Conservation (phyloP, 2,888 invertebrate genomes). For the Hoplodrina ambigua region DNA sequence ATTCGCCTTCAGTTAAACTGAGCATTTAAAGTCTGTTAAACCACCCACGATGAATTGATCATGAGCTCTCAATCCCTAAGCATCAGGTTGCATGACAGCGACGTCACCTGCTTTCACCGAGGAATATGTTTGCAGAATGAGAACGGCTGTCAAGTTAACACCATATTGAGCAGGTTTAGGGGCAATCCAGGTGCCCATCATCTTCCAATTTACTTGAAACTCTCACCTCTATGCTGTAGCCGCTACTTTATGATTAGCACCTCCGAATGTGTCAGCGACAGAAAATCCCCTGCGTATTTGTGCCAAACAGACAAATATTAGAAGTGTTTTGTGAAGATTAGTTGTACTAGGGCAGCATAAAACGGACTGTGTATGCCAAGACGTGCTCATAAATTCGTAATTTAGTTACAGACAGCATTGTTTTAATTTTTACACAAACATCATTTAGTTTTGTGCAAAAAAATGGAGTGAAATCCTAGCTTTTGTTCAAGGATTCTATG, state of each 20-base stretch:
- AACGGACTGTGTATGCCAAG: not conserved
- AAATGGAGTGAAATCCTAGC: not conserved
- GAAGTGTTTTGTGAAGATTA: conserved; percentile 4
- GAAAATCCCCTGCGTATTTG: conserved; percentile 32
- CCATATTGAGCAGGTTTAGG: not conserved
- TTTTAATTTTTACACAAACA: conserved; percentile 1
- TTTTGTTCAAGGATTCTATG: not conserved
- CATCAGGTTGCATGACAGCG: too few relatives aligned
- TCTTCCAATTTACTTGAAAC: conserved; percentile 17
- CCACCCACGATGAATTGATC: too few relatives aligned
- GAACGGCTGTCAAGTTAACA: conserved; percentile 7
- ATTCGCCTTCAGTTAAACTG: too few relatives aligned
- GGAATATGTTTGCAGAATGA: too few relatives aligned
- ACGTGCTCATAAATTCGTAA: not conserved
- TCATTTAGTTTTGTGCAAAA: not conserved
- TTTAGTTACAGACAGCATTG: not conserved
- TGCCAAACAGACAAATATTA: conserved; percentile 32
- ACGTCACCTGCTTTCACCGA: too few relatives aligned
- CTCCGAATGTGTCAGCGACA: conserved; percentile 32
- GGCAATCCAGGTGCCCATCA: not conserved
- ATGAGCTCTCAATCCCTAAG: too few relatives aligned
- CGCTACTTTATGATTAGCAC: conserved; percentile 44
- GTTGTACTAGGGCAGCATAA: conserved; percentile 20
- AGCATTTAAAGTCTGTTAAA: too few relatives aligned
- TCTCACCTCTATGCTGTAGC: conserved; percentile 22